Percentiles rank a stretch among this genome's conserved stretches.
Conservation (phyloP, 2,113 vertebrate genomes). For the Nothoprocta pentlandii region DNA sequence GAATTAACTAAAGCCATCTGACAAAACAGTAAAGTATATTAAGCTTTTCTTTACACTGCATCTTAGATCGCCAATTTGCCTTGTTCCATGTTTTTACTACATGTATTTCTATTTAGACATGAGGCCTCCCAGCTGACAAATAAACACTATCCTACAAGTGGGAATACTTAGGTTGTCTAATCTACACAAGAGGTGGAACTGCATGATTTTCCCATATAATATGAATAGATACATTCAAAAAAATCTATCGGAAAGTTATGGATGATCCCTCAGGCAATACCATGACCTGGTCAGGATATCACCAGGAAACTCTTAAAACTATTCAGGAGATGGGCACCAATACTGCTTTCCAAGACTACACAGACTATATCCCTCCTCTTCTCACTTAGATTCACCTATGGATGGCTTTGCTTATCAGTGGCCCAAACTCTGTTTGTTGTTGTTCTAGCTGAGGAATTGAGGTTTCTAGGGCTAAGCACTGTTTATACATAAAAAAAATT, state of each 20-base stretch:
- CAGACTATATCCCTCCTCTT: background rate
- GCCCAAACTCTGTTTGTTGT: background rate
- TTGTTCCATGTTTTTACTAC: background rate
- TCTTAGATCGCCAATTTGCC: background rate
- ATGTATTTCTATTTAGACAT: background rate
- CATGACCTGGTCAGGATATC: background rate
- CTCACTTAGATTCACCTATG: background rate
- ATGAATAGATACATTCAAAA: background rate
- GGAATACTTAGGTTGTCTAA: background rate
- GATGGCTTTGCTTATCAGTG: background rate
- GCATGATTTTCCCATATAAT: background rate
- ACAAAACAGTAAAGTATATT: background rate
- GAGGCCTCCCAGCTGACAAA: background rate
- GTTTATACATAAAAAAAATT: background rate
- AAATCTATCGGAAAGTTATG: background rate
- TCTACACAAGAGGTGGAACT: no score
- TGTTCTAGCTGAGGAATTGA: background rate
- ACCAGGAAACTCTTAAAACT: background rate
- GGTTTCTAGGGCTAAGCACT: background rate
- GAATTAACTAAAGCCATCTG: background rate
- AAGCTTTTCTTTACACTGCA: background rate
- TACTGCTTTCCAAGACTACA: background rate
- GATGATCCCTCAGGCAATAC: background rate
- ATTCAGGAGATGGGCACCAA: background rate
- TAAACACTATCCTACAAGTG: background rate